Evolutionary conservation across 2,113 vertebrate genomes (phyloP).

Genomic region (Phycodurus eques): DNA sequence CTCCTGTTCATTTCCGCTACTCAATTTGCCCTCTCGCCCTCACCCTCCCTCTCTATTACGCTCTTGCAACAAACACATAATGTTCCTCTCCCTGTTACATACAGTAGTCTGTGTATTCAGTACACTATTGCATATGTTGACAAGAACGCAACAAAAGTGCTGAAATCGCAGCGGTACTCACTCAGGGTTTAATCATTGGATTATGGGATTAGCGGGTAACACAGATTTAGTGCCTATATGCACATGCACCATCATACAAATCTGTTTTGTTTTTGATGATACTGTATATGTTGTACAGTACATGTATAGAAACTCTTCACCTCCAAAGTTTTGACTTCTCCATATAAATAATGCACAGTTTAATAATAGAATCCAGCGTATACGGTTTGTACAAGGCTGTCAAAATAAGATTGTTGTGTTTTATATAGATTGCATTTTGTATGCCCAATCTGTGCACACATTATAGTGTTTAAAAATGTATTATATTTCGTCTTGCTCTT

Average conservation of each 20-base stretch:
- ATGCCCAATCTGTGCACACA: too few species aligned
- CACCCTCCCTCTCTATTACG: conserved; percentile 3
- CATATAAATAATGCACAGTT: neutral
- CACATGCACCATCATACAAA: neutral
- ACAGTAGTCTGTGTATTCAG: neutral
- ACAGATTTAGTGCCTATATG: conserved; percentile 34
- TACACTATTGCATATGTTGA: conserved; percentile 24
- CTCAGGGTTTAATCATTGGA: conserved; percentile 48
- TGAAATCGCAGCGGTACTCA: conserved; percentile 46
- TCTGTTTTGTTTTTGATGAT: neutral
- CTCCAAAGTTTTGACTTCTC: neutral
- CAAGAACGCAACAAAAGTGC: conserved; percentile 46
- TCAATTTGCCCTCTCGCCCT: conserved; percentile 16
- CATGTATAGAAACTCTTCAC: neutral
- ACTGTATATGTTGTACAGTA: neutral
- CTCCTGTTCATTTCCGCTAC: conserved; percentile 26
- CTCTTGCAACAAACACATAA: neutral
- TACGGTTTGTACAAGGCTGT: neutral
- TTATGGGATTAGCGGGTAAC: conserved; percentile 58
- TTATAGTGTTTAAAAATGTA: too few species aligned
- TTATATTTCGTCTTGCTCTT: neutral
- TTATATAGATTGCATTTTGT: neutral
- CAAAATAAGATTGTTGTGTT: neutral
- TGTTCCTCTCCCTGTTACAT: conserved; percentile 1
- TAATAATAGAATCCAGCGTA: neutral